phyloP scores from a whole-genome alignment of 2,113 vertebrate genomes.

The Cepphus grylle region DNA sequence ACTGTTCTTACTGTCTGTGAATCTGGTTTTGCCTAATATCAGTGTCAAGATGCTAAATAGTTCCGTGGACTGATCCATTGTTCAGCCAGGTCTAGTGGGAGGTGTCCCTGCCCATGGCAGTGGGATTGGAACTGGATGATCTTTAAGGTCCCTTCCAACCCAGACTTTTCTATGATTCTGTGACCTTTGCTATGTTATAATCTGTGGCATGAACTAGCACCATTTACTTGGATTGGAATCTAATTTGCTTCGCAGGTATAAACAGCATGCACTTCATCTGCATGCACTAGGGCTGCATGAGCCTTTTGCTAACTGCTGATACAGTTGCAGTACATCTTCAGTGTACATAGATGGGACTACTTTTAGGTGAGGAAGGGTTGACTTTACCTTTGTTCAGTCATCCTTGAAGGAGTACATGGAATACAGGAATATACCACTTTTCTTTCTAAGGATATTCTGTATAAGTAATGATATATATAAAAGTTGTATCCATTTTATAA shows the following conservation, averaged over 20 bases:
- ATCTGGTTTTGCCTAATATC: not conserved
- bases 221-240: fast-evolving
- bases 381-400: not conserved
- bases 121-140: not conserved
- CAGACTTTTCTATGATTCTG: not conserved
- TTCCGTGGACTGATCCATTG: not conserved
- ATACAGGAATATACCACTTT: not conserved
- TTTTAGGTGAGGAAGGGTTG: not conserved
- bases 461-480: not conserved
- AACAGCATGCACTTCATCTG: not conserved
- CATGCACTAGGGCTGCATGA: not conserved
- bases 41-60: too few species aligned
- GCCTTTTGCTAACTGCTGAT: not conserved
- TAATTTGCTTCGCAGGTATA: fast-evolving
- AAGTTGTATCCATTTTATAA: not conserved
- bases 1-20: fast-evolving
- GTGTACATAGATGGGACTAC: fast-evolving
- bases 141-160: not conserved
- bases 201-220: not conserved
- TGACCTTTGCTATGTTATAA: not conserved
- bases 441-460: not conserved
- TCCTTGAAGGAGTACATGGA: not conserved
- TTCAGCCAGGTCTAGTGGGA: not conserved
- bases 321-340: not conserved
- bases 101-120: not conserved